phyloP scores from a whole-genome alignment of 2,888 invertebrate genomes.

The Limnephilus auricula region DNA sequence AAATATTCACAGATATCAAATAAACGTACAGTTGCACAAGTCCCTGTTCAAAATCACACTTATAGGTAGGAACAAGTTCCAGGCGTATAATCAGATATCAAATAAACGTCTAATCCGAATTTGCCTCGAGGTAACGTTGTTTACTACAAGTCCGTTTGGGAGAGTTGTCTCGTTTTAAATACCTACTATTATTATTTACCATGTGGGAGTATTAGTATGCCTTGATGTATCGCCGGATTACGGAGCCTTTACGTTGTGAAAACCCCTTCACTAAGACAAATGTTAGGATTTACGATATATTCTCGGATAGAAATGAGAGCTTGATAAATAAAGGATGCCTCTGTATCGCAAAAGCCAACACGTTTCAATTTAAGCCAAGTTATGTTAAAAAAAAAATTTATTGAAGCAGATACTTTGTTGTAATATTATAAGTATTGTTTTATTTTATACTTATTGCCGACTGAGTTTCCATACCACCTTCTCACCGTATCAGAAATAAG shows the following conservation, averaged over 20 bases:
- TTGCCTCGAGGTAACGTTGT: not conserved
- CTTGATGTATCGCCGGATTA: not conserved
- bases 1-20: too few relatives aligned
- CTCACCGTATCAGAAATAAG: too few relatives aligned
- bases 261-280: not conserved
- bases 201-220: not conserved
- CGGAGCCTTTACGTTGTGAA: not conserved
- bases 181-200: not conserved
- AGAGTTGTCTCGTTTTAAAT: not conserved
- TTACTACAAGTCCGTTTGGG: not conserved
- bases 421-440: too few relatives aligned
- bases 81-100: too few relatives aligned
- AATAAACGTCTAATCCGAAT: not conserved
- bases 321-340: not conserved
- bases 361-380: too few relatives aligned
- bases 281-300: not conserved
- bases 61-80: not conserved
- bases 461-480: too few relatives aligned
- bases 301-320: not conserved
- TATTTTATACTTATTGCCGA: too few relatives aligned
- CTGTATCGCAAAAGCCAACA: not conserved
- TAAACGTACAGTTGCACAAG: too few relatives aligned
- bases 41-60: not conserved
- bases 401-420: too few relatives aligned
- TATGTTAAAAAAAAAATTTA: too few relatives aligned